Percentiles rank a stretch among this genome's conserved stretches.
Evolutionary conservation across 2,113 vertebrate genomes (phyloP).

Genomic region (Amblyopsis rosae): DNA sequence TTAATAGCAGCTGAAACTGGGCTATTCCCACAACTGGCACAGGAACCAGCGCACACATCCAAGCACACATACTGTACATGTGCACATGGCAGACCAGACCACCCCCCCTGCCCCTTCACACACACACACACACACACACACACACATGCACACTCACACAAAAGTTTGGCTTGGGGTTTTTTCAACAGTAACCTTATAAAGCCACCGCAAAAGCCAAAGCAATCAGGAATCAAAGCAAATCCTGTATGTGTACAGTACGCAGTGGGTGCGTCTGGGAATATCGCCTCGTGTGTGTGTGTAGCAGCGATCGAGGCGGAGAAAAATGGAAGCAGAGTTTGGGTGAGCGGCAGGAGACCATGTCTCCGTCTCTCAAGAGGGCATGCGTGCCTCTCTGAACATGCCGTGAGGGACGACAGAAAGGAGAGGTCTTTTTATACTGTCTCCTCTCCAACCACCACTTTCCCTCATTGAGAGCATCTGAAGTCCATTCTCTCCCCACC

Average conservation of each 20-base stretch:
- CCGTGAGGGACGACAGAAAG: constrained; percentile 35
- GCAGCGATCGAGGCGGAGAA: constrained; percentile 40
- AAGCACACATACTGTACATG: constrained; percentile 17
- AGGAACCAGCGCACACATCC: constrained; percentile 14
- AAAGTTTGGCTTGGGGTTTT: constrained; percentile 23
- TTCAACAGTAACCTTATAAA: constrained; percentile 69
- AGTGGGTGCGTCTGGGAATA: constrained; percentile 37
- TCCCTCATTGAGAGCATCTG: constrained; percentile 60
- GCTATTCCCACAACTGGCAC: constrained; percentile 62
- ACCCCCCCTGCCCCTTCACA: neutral
- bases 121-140: neutral
- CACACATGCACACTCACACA: constrained; percentile 22
- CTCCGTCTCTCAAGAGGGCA: constrained; percentile 55
- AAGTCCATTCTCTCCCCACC: constrained; percentile 62
- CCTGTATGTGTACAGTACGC: constrained; percentile 43
- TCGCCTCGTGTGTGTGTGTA: constrained; percentile 4
- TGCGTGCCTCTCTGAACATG: constrained; percentile 49
- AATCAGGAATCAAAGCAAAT: constrained; percentile 72
- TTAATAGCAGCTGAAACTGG: constrained; percentile 69
- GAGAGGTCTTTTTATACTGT: constrained; percentile 48
- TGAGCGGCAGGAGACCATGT: constrained; percentile 58
- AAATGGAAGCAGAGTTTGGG: constrained; percentile 71
- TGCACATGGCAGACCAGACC: constrained; percentile 1
- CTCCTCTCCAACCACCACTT: constrained; percentile 6
- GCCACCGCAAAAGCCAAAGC: constrained; percentile 68